Evolutionary conservation across 2,888 invertebrate genomes (phyloP).

Genomic region (Heterodera filipjevi): DNA sequence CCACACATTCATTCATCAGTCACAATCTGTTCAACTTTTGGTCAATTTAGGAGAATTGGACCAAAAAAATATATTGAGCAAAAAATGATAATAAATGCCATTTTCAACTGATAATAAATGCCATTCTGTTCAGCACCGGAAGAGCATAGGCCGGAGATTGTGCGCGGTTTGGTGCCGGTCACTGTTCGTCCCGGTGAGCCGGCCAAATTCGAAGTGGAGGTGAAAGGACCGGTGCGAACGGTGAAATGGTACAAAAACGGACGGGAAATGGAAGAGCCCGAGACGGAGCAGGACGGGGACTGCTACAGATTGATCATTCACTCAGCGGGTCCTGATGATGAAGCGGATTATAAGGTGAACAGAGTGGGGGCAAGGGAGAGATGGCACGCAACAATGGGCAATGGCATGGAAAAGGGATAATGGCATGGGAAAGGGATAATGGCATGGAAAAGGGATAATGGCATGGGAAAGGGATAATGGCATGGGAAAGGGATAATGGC

Average conservation of each 20-base stretch:
- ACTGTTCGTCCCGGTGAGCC: conserved; percentile 81
- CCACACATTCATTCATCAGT: no score
- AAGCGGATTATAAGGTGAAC: conserved; percentile 57
- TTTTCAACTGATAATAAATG: background rate
- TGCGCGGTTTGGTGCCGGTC: conserved; percentile 75
- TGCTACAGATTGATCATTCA: conserved; percentile 56
- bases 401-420: background rate
- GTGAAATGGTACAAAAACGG: conserved; percentile 76
- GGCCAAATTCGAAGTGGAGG: conserved; percentile 73
- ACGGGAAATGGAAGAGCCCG: conserved; percentile 58
- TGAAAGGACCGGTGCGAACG: conserved; percentile 80
- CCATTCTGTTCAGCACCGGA: background rate
- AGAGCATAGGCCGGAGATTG: conserved; percentile 67
- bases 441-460: background rate
- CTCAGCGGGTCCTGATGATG: conserved; percentile 52
- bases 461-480: background rate
- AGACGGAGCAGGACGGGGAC: conserved; percentile 54
- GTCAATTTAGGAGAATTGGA: no score
- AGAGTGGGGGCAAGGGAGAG: no score
- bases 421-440: no score
- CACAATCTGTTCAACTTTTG: no score
- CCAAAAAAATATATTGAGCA: no score
- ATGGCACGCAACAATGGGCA: no score
- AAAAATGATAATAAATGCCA: no score
- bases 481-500: no score